Percentiles rank a stretch among this genome's conserved stretches.
These are phyloP conservation scores for Hyposmocoma kahamanoa DNA, from an alignment of 1,140 invertebrate species.

Conservation along the genomic window DNA sequence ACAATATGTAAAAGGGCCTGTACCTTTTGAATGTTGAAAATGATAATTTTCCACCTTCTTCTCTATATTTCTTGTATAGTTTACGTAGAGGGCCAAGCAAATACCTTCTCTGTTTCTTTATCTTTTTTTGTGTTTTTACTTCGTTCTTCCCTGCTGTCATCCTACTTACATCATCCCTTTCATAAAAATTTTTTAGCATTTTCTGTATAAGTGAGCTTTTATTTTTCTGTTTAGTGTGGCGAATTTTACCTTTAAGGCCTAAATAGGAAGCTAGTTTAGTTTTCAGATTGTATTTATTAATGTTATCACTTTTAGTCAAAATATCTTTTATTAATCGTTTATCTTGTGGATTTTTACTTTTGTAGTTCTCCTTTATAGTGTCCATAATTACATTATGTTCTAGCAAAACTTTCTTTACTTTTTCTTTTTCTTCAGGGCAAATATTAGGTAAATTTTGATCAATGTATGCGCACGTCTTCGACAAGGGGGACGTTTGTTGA, in stretches of 20 bases:
- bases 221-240: neutral
- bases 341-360: no score
- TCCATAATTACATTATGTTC: no score
- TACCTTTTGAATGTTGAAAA: conserved; percentile 10
- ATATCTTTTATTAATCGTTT: no score
- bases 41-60: conserved; percentile 4
- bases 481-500: no score
- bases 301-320: no score
- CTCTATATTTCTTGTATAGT: conserved; percentile 9
- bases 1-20: conserved; percentile 11
- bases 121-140: conserved; percentile 7
- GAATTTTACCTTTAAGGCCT: neutral
- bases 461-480: no score
- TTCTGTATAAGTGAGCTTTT: conserved; percentile 6
- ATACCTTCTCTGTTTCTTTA: conserved; percentile 15
- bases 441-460: no score
- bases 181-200: conserved; percentile 10
- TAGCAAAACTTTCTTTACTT: no score
- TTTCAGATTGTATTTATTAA: no score
- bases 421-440: no score
- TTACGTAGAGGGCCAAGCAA: conserved; percentile 10
- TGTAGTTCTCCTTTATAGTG: no score
- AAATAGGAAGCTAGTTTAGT: no score
- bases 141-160: conserved; percentile 18
- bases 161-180: conserved; percentile 13